These are phyloP conservation scores for Agyllia agylla DNA, from an alignment of 2,888 invertebrate species.

Conservation along the genomic window DNA sequence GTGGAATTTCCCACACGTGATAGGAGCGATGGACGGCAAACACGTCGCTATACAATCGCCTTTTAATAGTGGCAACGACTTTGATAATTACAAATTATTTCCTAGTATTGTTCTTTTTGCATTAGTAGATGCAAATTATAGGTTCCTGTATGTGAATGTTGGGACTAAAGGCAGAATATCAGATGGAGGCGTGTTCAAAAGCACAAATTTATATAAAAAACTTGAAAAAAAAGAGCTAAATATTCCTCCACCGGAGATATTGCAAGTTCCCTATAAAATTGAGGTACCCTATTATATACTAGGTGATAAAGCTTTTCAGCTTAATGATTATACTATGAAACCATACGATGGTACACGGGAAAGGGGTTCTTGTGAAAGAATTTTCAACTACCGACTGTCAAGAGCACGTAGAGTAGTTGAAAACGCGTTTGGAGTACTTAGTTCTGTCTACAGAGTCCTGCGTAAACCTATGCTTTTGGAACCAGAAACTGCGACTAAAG, in stretches of 20 bases:
- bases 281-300: background rate
- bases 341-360: slow-evolving; percentile 41
- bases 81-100: slow-evolving; percentile 38
- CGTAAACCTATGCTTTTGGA: slow-evolving; percentile 76
- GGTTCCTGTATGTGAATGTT: background rate
- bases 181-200: slow-evolving; percentile 7
- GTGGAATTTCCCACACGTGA: slow-evolving; percentile 81
- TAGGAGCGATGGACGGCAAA: slow-evolving; percentile 82
- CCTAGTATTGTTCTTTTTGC: background rate
- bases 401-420: slow-evolving; percentile 2
- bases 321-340: slow-evolving; percentile 56
- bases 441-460: slow-evolving; percentile 41
- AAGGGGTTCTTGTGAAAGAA: slow-evolving; percentile 36
- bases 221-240: slow-evolving; percentile 65
- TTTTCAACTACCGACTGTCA: slow-evolving; percentile 27
- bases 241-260: background rate
- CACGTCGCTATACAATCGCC: slow-evolving; percentile 80
- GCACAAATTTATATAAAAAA: slow-evolving; percentile 71
- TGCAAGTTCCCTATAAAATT: background rate
- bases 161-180: background rate
- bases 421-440: background rate
- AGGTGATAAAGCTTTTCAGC: background rate
- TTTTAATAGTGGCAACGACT: slow-evolving; percentile 78
- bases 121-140: background rate
- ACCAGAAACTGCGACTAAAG: slow-evolving; percentile 73